Base-by-base conservation (phyloP, 2,113 vertebrate species). In the Polyodon spathula region DNA sequence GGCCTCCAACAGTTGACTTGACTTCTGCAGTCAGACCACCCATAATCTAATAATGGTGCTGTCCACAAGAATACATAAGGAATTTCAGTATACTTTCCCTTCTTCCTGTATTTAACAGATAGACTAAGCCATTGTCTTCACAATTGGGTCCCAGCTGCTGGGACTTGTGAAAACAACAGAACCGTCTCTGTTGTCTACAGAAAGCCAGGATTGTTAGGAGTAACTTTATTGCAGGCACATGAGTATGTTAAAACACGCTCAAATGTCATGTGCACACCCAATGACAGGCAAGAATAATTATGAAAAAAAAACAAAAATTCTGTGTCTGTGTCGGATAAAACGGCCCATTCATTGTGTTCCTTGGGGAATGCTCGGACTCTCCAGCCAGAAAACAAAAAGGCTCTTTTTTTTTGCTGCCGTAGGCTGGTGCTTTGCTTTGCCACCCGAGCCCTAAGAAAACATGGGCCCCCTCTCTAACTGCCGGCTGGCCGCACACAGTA, bases 381-480 rank as follows among this genome's bases (percentile, higher is more conserved):
- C 82, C 84, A 86, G 84, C 83, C 84, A 81, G 89, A 91, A 92
- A 91, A 96, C 91, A 97, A 94, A 94, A 93, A 91, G 81, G 85
- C 80, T 86, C 80, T 92, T 96, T 96, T 93, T n/a, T 93, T 91
- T 80, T 63, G 38, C 81, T 83, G 83, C 86, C 72, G 78, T 88
- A 87, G 89, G 88, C 91, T 95, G 92, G 93, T 91, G 91, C 90
- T 96, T 91, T 92, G 90, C 92, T 95, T 93, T 94, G 91, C 93
- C 92, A 93, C 93, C 88, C 91, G 83, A 84, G 87, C 89, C 90
- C 91, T 94, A 95, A 93, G 90, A 96, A 98, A 98, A 98, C 93
- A 97, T 69, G 74, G 89, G 78, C 90, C 90, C 84, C 87, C 88
- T 91, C 88, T 88, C 89, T 87, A 79, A 83, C 85, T 86, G 86